phyloP scores from a whole-genome alignment of 2,113 vertebrate genomes.

The Thamnaconus septentrionalis region DNA sequence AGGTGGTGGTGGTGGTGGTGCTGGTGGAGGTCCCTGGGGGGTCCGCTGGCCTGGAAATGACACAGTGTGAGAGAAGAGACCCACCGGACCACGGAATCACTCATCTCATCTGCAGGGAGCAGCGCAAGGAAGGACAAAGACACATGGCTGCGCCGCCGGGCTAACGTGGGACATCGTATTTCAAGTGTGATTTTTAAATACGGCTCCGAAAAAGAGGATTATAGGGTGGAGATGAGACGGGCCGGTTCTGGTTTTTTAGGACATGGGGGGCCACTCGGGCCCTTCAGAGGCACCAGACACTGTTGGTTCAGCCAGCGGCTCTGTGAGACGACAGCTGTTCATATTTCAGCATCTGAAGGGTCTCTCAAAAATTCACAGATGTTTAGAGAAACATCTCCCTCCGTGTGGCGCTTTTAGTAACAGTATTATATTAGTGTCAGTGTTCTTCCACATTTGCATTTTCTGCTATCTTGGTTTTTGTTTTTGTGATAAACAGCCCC shows the following conservation, averaged over 20 bases:
- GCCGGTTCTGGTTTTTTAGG: slow-evolving; percentile 42
- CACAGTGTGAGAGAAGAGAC: slow-evolving; percentile 78
- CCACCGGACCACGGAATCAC: slow-evolving; percentile 63
- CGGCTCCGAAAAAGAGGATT: slow-evolving; percentile 55
- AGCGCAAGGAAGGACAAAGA: slow-evolving; percentile 64
- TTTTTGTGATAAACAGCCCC: no score
- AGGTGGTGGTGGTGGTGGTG: no score
- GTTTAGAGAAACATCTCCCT: neutral
- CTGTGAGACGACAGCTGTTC: neutral
- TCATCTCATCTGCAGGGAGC: slow-evolving; percentile 70
- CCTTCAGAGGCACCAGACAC: slow-evolving; percentile 10
- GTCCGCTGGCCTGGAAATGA: slow-evolving; percentile 74
- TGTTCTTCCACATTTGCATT: no score
- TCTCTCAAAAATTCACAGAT: neutral
- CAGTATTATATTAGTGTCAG: no score
- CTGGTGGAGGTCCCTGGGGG: slow-evolving; percentile 37
- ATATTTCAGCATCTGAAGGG: slow-evolving; percentile 6
- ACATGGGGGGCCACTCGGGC: slow-evolving; percentile 31
- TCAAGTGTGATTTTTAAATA: slow-evolving; percentile 64
- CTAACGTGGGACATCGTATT: slow-evolving; percentile 51
- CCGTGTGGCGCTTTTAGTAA: no score
- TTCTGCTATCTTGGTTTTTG: no score
- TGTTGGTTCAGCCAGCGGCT: slow-evolving; percentile 12
- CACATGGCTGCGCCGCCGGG: slow-evolving; percentile 48
- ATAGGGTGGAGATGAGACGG: slow-evolving; percentile 36